Evolutionary conservation across 1,140 invertebrate genomes (phyloP).

Genomic region (Pristionchus pacificus): DNA sequence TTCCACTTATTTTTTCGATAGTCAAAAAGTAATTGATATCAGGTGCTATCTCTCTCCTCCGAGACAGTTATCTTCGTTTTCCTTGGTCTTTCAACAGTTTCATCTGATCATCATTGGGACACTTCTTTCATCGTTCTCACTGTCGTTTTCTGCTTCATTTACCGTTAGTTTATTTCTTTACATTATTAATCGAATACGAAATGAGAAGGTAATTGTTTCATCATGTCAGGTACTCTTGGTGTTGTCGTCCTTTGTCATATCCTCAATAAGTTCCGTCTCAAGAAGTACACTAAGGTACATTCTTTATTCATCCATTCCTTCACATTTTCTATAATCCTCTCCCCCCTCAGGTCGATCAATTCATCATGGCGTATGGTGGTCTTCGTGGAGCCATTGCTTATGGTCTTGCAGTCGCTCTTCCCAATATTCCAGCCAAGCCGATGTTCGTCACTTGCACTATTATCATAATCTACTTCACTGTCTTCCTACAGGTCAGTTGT

Average conservation of each 20-base stretch:
- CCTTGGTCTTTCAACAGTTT: conserved; percentile 90
- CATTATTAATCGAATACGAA: too few species aligned
- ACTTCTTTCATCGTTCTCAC: conserved; percentile 88
- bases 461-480: conserved; percentile 63
- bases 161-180: conserved; percentile 63
- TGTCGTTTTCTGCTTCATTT: conserved; percentile 89
- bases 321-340: not conserved
- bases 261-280: conserved; percentile 57
- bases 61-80: conserved; percentile 99
- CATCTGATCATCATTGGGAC: conserved; percentile 84
- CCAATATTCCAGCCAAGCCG: conserved; percentile 59
- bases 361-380: conserved; percentile 64
- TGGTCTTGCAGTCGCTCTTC: conserved; percentile 61
- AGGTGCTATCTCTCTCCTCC: conserved; percentile 72
- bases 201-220: conserved; percentile 3
- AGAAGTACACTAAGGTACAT: conserved; percentile 58
- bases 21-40: not conserved
- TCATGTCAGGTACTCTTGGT: conserved; percentile 66
- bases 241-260: conserved; percentile 53
- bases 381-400: conserved; percentile 63
- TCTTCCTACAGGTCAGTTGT: conserved; percentile 60
- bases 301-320: not conserved
- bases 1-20: too few species aligned
- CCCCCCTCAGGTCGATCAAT: conserved; percentile 58
- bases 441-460: conserved; percentile 63